Evolutionary conservation across 2,113 vertebrate species (phyloP), one percentile per base, ranked within the genome.

Genomic region (Heloderma charlesbogerti): DNA sequence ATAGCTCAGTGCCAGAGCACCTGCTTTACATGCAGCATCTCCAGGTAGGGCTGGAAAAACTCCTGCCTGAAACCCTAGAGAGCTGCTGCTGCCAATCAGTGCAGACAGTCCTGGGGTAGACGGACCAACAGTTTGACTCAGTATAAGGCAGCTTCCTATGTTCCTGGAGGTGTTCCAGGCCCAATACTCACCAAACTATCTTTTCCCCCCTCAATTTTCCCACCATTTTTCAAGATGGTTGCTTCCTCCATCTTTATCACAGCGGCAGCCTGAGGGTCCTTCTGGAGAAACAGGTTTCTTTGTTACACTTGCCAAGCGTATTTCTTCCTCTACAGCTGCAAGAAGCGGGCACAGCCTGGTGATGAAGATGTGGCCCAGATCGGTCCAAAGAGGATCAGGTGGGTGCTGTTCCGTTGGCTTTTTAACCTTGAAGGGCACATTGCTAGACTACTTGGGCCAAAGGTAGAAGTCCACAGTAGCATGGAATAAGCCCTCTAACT

Each of bases 331-430:
- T 93, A 6, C 92, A 97, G 97, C 67, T 91, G 91, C 81, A 86
- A 48, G 86, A 90, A 51, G 90, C 93, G 54, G 51, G 27, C 37
- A 0, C 85, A 0, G 0, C 60, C 86, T 0, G n/a, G 92, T 0
- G 97, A 97, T 5, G 96, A 97, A 80, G 97, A 98, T 0, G 10
- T 83, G 29, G 93, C 94, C n/a, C 96, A 97, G 94, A 98, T 98
- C 1, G 95, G 97, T 81, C 95, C 96, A 25, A 97, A 96, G 81
- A 97, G 97, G 91, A 98, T 97, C 93, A 97, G 97, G 98, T 98
- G 94, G 51, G 93, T n/a, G 31, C 54, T 18, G 15, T 16, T 78
- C 9, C 48, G 2, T 78, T 84, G 81, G 29, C 2, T 25, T 67
- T 69, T 79, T n/a, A 54, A 25, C n/a, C 15, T 74, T 18, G 25